Evolutionary conservation across 2,113 vertebrate species (phyloP).

Genomic region (Ictalurus furcatus): DNA sequence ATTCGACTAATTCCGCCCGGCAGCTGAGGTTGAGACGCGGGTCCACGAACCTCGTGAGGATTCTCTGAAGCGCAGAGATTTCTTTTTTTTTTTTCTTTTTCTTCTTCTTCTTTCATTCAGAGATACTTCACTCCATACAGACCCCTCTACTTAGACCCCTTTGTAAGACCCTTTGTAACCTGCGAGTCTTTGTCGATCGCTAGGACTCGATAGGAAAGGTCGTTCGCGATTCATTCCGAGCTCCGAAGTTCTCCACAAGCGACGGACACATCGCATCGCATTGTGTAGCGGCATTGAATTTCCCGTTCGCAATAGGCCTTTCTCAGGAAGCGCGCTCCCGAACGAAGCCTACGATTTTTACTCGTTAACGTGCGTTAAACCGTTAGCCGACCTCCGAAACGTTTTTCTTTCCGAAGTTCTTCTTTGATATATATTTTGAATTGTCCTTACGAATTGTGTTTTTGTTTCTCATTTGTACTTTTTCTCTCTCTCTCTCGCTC

Average conservation of each 20-base stretch:
- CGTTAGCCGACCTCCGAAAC: background rate
- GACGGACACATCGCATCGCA: background rate
- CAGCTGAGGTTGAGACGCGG: constrained; percentile 8
- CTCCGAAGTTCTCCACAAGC: background rate
- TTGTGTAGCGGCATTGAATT: constrained; percentile 14
- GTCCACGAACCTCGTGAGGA: constrained; percentile 2
- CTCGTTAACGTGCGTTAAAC: background rate
- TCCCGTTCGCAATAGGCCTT: background rate
- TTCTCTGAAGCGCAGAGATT: constrained; percentile 82
- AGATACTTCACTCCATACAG: constrained; percentile 69
- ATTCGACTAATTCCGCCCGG: background rate
- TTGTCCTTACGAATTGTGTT: constrained; percentile 43
- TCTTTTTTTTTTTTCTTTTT: constrained; percentile 18
- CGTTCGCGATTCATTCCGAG: background rate
- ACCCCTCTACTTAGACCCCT: constrained; percentile 52
- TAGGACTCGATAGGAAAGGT: constrained; percentile 13
- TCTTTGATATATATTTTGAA: constrained; percentile 44
- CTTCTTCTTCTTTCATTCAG: constrained; percentile 64
- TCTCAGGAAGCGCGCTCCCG: constrained; percentile 1
- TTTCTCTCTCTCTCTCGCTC: background rate
- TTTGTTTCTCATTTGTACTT: constrained; percentile 46
- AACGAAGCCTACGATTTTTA: background rate
- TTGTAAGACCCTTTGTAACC: constrained; percentile 19
- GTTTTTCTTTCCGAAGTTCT: background rate
- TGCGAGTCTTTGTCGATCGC: constrained; percentile 8